These are phyloP conservation scores for Piaya cayana DNA, from an alignment of 2,113 vertebrate genomes.

Conservation along the genomic window DNA sequence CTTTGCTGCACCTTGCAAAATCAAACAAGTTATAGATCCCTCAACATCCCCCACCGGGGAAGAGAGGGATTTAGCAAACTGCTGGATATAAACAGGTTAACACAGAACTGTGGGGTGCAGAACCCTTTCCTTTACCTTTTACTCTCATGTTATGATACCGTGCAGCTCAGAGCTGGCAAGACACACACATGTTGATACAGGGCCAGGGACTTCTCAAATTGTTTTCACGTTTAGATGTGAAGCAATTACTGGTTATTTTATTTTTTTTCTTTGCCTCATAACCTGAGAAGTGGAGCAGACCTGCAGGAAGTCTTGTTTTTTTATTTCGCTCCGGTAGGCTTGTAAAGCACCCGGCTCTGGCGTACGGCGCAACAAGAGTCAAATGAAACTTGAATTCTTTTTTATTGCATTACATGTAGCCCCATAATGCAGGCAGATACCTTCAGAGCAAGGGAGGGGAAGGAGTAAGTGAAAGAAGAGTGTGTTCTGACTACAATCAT, in stretches of 20 bases:
- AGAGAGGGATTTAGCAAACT: background rate
- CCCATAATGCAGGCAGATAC: slow-evolving; percentile 12
- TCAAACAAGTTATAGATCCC: background rate
- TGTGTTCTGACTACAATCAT: background rate
- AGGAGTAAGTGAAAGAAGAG: background rate
- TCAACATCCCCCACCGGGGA: background rate
- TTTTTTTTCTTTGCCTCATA: slow-evolving; percentile 45
- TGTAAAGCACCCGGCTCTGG: slow-evolving; percentile 61
- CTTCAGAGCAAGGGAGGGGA: background rate
- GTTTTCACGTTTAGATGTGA: slow-evolving; percentile 61
- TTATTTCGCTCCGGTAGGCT: slow-evolving; percentile 68
- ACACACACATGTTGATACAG: slow-evolving; percentile 22
- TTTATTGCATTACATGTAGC: slow-evolving; percentile 36
- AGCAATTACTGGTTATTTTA: slow-evolving; percentile 41
- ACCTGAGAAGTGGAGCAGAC: slow-evolving; percentile 56
- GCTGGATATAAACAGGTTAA: background rate
- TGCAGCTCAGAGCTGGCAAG: slow-evolving; percentile 23
- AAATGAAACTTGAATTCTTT: slow-evolving; percentile 26
- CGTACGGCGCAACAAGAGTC: slow-evolving; percentile 47
- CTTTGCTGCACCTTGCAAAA: background rate
- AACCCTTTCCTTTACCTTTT: background rate
- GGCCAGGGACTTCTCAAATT: slow-evolving; percentile 62
- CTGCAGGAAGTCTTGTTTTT: slow-evolving; percentile 66
- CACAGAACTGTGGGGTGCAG: background rate
- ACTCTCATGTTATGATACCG: background rate